Percentiles rank a stretch among this genome's conserved stretches.
Evolutionary conservation across 2,113 vertebrate genomes (phyloP).

Genomic region (Spea bombifrons): DNA sequence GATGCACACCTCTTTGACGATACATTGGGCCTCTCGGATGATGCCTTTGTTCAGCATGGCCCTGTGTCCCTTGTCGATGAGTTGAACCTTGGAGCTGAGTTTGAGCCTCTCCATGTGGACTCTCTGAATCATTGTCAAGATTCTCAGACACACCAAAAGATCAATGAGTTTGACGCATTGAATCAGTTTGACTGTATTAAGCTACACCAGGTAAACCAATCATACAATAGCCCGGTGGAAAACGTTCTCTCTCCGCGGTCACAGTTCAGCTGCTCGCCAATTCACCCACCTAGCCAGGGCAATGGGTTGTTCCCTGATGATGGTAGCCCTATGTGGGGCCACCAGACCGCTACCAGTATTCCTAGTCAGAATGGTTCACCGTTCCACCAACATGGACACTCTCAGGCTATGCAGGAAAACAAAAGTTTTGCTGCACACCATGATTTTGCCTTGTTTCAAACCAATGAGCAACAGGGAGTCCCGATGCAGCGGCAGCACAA

Average conservation of each 20-base stretch:
- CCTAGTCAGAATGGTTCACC: slow-evolving; percentile 76
- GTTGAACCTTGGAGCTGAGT: slow-evolving; percentile 87
- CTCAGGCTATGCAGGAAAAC: slow-evolving; percentile 79
- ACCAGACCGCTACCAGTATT: slow-evolving; percentile 74
- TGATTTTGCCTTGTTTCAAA: slow-evolving; percentile 87
- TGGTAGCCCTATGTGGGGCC: slow-evolving; percentile 93
- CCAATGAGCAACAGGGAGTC: slow-evolving; percentile 70
- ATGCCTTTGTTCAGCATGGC: slow-evolving; percentile 82
- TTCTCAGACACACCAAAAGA: slow-evolving; percentile 69
- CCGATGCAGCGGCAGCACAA: slow-evolving; percentile 65
- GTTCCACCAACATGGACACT: slow-evolving; percentile 80
- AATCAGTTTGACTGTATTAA: slow-evolving; percentile 83
- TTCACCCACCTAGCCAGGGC: slow-evolving; percentile 78
- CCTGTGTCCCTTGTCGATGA: slow-evolving; percentile 92
- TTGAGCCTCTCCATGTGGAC: slow-evolving; percentile 89
- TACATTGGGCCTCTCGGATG: slow-evolving; percentile 85
- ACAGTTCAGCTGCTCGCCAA: slow-evolving; percentile 79
- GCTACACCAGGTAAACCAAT: slow-evolving; percentile 75
- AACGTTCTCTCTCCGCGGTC: slow-evolving; percentile 79
- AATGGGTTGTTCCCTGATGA: slow-evolving; percentile 90
- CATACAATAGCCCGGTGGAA: slow-evolving; percentile 73
- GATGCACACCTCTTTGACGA: slow-evolving; percentile 93
- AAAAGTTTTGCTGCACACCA: slow-evolving; percentile 81
- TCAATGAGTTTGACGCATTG: slow-evolving; percentile 81
- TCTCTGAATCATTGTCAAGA: slow-evolving; percentile 80